Evolutionary conservation across 2,113 vertebrate species (phyloP), one percentile per base, ranked within the genome.

Genomic region (Gymnobelideus leadbeateri): DNA sequence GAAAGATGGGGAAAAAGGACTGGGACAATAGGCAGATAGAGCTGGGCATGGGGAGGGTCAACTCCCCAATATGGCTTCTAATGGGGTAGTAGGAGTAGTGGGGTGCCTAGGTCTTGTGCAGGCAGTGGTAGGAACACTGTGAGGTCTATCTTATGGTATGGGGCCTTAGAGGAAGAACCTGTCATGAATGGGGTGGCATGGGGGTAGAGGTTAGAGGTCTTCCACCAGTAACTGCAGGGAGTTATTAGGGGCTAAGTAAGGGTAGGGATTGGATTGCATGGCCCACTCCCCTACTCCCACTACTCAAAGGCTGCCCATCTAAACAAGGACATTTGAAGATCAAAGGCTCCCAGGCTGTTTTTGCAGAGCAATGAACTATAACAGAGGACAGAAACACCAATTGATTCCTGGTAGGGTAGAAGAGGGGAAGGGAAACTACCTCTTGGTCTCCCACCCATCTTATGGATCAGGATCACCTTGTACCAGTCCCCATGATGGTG

Each of bases 251-350:
- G n/a, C 21, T 47, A 49, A 49, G 89, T 47, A 49, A 49, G 43
- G 3, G 43, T 55, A 24, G 47, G 89, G 10, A 31, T 23, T 3
- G 11, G 21, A 49, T 50, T 26, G 8, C 46, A 43, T 51, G 16
- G 24, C 37, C 91, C 51, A 51, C 21, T 51, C n/a, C 91, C 91
- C 26, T 57, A 1, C 47, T 57, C 61, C 89, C 24, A 49, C 43
- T n/a, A 12, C 23, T 46, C 51, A n/a, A 49, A 51, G 12, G 91
- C 96, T 94, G 92, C 50, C 93, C 89, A 53, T 54, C 93, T 94
- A 92, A 94, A 51, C 96, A 98, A 98, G 97, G 97, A 95, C 98
- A 92, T 94, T 97, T 97, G 98, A 98, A 98, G 97, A 98, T 97
- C 97, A 98, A 96, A 93, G 93, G 77, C 93, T 94, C 61, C 84